phyloP scores from a whole-genome alignment of 2,797 vertebrate genomes.

The Todus mexicanus region DNA sequence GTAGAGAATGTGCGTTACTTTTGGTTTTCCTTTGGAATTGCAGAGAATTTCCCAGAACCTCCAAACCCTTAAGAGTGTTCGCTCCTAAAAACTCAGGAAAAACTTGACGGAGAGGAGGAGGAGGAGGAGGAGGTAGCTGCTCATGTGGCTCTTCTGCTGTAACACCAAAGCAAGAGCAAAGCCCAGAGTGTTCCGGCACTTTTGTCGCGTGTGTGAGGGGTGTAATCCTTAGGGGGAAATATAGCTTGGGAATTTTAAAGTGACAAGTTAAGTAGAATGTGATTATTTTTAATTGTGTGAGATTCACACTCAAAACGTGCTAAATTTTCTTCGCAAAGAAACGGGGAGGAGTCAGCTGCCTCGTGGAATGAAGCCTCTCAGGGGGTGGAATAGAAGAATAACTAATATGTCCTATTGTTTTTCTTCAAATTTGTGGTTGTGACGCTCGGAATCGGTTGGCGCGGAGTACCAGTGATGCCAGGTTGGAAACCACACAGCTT shows the following conservation, averaged over 20 bases:
- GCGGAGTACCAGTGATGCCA: background rate
- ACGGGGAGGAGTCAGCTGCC: background rate
- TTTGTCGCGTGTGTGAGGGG: background rate
- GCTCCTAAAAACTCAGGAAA: background rate
- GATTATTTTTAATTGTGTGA: background rate
- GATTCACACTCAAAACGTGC: background rate
- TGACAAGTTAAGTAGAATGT: background rate
- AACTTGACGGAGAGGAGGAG: background rate
- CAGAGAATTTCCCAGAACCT: background rate
- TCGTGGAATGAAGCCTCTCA: background rate
- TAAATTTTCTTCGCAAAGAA: background rate
- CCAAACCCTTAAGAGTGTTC: background rate
- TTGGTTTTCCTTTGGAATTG: background rate
- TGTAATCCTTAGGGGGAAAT: background rate
- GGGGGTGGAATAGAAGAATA: background rate
- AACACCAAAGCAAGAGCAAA: background rate
- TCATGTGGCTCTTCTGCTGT: background rate
- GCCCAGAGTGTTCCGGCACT: background rate
- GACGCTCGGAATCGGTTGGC: background rate
- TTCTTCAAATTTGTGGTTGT: background rate
- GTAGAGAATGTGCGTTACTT: background rate
- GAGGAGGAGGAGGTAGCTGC: too few species aligned
- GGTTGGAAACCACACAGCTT: background rate
- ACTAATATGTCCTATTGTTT: rapidly evolving
- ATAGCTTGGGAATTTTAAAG: background rate